phyloP scores from a whole-genome alignment of 2,113 vertebrate species.

The Sinosuthora webbiana region DNA sequence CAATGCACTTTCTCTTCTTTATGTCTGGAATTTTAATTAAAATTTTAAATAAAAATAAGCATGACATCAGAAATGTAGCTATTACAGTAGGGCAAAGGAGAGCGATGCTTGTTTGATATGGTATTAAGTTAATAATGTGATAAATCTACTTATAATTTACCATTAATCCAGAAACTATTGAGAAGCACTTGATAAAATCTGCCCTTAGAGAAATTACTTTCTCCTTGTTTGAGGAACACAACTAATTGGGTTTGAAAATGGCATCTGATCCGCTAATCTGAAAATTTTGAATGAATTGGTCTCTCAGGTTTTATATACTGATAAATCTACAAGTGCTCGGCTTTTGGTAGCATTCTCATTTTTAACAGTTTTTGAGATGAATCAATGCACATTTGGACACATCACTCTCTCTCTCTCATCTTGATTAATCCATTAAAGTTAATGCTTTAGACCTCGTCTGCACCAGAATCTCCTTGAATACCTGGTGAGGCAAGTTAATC shows the following conservation, averaged over 20 bases:
- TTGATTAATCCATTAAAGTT: constrained; percentile 28
- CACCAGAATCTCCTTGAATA: constrained; percentile 43
- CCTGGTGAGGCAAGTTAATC: background rate
- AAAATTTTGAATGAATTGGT: constrained; percentile 13
- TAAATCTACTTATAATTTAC: constrained; percentile 63
- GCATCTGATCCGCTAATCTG: constrained; percentile 27
- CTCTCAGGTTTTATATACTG: constrained; percentile 24
- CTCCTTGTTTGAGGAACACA: constrained; percentile 21
- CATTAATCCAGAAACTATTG: constrained; percentile 59
- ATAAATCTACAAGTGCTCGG: background rate
- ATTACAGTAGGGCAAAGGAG: constrained; percentile 17
- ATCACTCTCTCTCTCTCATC: background rate
- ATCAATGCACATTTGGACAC: constrained; percentile 37
- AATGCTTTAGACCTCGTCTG: background rate
- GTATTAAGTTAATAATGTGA: constrained; percentile 61
- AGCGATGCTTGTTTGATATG: background rate
- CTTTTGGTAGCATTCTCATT: constrained; percentile 27
- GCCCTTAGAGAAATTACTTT: constrained; percentile 48
- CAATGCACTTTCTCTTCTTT: background rate
- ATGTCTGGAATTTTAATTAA: background rate
- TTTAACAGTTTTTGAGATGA: constrained; percentile 34
- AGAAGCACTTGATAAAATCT: constrained; percentile 67
- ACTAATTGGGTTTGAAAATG: constrained; percentile 52
- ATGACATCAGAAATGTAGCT: constrained; percentile 15
- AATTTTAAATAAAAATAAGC: constrained; percentile 1